phyloP scores from a whole-genome alignment of 2,797 vertebrate genomes.

The Setipinna tenuifilis region DNA sequence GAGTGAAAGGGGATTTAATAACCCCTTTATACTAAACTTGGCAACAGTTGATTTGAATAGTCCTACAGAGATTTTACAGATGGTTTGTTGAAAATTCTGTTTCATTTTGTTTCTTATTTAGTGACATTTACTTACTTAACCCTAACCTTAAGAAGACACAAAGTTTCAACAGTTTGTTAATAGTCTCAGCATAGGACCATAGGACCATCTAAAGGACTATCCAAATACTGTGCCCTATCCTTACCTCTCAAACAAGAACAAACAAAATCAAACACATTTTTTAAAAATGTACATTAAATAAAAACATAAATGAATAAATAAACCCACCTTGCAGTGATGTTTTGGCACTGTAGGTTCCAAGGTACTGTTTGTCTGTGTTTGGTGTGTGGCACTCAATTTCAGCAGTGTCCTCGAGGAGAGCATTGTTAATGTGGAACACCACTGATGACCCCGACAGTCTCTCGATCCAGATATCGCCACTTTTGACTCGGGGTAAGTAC shows the following conservation, averaged over 20 bases:
- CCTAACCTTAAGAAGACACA: too few species aligned
- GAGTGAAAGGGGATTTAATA: not conserved
- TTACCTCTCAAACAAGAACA: too few species aligned
- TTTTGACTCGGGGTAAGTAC: accelerated
- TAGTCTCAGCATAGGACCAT: too few species aligned
- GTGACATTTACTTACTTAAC: too few species aligned
- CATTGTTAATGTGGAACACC: constrained; percentile 63
- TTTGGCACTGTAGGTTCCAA: constrained; percentile 63
- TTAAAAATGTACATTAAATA: not conserved
- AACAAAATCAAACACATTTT: too few species aligned
- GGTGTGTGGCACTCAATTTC: constrained; percentile 66
- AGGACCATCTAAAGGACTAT: not conserved
- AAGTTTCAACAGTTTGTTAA: too few species aligned
- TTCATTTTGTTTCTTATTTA: not conserved
- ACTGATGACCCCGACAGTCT: constrained; percentile 61
- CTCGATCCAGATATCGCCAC: constrained; percentile 57
- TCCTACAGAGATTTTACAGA: not conserved
- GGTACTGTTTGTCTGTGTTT: not conserved
- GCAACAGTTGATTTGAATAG: too few species aligned
- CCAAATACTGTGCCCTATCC: too few species aligned
- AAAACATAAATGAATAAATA: constrained; percentile 9
- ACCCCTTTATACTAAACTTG: not conserved
- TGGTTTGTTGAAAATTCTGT: too few species aligned
- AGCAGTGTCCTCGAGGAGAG: constrained; percentile 66
- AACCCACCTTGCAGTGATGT: constrained; percentile 70